These are phyloP conservation scores for Silvanus unidentatus DNA, from an alignment of 2,888 invertebrate genomes.

Conservation along the genomic window DNA sequence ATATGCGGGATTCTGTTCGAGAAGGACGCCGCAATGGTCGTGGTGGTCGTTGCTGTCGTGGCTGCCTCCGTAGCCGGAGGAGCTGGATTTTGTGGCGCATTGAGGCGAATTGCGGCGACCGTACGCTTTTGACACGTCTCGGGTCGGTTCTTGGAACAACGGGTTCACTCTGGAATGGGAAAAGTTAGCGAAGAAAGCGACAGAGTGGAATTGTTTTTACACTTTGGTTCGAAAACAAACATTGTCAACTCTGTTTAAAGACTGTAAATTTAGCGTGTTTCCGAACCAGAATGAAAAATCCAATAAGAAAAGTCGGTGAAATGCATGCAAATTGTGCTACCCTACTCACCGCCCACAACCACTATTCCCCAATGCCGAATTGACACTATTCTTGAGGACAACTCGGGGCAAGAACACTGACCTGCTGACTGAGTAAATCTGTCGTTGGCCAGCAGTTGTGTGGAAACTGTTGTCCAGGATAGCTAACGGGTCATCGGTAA, in stretches of 20 bases:
- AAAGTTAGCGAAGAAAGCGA: too few relatives aligned
- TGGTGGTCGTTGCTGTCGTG: conserved; percentile 32
- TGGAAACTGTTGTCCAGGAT: conserved; percentile 36
- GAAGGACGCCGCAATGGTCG: conserved; percentile 36
- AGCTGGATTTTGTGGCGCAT: conserved; percentile 36
- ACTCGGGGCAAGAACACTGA: conserved; percentile 53
- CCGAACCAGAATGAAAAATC: too few relatives aligned
- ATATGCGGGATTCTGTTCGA: conserved; percentile 43
- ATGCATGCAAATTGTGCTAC: too few relatives aligned
- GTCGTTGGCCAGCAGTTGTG: conserved; percentile 35
- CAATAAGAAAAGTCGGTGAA: too few relatives aligned
- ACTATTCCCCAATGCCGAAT: conserved; percentile 11
- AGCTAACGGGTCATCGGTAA: conserved; percentile 51
- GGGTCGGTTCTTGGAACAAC: conserved; percentile 42
- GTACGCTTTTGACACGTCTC: conserved; percentile 11
- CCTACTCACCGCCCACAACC: conserved; percentile 28
- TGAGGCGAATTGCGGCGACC: conserved; percentile 22
- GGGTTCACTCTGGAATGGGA: conserved; percentile 42
- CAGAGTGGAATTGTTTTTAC: too few relatives aligned
- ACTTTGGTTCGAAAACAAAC: too few relatives aligned
- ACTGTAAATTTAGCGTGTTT: too few relatives aligned
- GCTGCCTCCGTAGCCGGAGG: conserved; percentile 45
- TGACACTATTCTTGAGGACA: conserved; percentile 27
- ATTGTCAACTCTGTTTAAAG: too few relatives aligned
- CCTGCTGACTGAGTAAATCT: conserved; percentile 52